Evolutionary conservation across 2,113 vertebrate genomes (phyloP), one percentile per base, ranked within the genome.

Genomic region (Chlamydotis undulata): DNA sequence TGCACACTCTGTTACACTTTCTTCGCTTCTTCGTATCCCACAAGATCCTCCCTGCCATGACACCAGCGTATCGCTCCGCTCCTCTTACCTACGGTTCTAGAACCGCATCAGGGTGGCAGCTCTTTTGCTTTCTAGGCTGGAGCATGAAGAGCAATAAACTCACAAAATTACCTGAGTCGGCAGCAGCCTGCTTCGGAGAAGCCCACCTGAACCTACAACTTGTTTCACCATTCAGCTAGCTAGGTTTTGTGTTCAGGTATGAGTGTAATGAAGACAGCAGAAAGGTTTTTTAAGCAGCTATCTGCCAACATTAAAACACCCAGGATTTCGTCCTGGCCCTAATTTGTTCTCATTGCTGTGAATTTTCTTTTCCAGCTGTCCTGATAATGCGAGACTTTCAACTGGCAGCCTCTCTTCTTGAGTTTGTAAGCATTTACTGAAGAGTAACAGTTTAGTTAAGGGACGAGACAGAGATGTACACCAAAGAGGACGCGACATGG

Each of bases 61-160:
- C 13, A 55, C 1, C 3, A 1, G 37, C 0, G 0, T 28, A 33
- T 60, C 4, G 3, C 33, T 94, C 68, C 10, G 11, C 49, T 93
- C 21, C 13, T 52, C 50, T 89, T 71, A 53, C 60, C 25, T 59
- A 47, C n/a, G 17, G 52, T 35, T 87, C 60, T 53, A 37, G 37
- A 60, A 87, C 33, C 39, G 12, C 19, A 16, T 9, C 2, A 10
- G 8, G 22, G 22, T n/a, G 10, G 22, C 1, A 8, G 49, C 24
- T 56, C 31, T 78, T 57, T 10, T 89, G 70, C 86, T 93, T 94
- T 89, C 77, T 64, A 87, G 83, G 47, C 49, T 89, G 69, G 33
- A 61, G 14, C 41, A 65, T 0, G 2, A 81, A 65, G 55, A 84
- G 14, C 15, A 76, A 69, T n/a, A 75, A 9, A 50, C 7, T 70